Conservation (phyloP, 23 tunicate species). For the Halocynthia roretzi region DNA sequence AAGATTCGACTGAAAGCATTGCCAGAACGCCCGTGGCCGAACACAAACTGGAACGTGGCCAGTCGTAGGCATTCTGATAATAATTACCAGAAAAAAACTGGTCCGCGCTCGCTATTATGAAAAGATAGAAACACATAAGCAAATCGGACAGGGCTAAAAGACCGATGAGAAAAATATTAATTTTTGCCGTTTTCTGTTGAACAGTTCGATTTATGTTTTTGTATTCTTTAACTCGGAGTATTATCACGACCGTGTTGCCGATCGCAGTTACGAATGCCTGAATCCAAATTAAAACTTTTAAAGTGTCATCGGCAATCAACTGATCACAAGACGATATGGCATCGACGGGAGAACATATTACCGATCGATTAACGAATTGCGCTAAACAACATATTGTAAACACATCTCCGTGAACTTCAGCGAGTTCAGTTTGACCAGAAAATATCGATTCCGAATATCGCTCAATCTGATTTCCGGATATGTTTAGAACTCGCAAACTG, state of each 20-base stretch:
- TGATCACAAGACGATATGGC: conserved; percentile 3
- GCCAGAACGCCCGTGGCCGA: conserved; percentile 3
- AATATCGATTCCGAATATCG: background rate
- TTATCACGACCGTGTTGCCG: background rate
- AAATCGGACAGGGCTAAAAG: background rate
- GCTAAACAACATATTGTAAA: background rate
- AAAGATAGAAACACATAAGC: conserved; percentile 1
- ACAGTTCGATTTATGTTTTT: background rate
- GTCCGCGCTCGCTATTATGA: conserved; percentile 1
- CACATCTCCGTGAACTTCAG: conserved; percentile 1
- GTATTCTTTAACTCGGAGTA: conserved; percentile 1
- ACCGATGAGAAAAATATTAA: conserved; percentile 9
- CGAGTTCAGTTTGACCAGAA: background rate
- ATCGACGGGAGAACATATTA: background rate
- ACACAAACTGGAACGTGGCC: background rate
- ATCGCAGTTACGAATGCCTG: background rate
- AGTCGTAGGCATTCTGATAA: background rate
- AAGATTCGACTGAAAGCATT: background rate
- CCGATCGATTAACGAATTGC: background rate
- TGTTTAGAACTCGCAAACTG: background rate
- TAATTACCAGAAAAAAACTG: background rate
- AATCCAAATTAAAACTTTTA: background rate
- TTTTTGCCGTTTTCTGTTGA: conserved; percentile 8
- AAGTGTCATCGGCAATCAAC: background rate
- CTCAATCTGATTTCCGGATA: background rate